A percentile compares a stretch with the other conserved stretches of the same genome.
phyloP scores from a whole-genome alignment of 1,140 invertebrate species.

The Drosophila lowei region DNA sequence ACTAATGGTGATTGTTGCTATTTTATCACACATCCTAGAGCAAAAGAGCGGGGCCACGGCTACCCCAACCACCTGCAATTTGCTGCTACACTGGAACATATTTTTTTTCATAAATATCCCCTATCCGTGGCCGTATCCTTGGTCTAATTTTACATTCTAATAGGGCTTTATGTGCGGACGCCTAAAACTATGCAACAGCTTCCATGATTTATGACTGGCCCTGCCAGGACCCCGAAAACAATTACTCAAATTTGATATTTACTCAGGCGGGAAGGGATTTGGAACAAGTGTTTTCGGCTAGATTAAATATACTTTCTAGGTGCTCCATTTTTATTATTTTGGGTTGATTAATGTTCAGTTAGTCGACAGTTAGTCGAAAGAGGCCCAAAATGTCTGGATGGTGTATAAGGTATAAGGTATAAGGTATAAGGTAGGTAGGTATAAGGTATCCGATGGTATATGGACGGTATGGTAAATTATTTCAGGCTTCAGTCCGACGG shows the following conservation, averaged over 20 bases:
- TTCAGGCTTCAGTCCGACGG: constrained; percentile 19
- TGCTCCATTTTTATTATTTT: constrained; percentile 45
- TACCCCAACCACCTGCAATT: constrained; percentile 37
- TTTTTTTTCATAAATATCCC: constrained; percentile 16
- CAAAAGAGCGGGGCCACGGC: constrained; percentile 2
- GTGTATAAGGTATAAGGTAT: too few relatives aligned
- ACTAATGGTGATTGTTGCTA: constrained; percentile 81
- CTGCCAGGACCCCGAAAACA: constrained; percentile 68
- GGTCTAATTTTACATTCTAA: constrained; percentile 77
- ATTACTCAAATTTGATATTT: constrained; percentile 81
- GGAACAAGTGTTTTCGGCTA: constrained; percentile 60
- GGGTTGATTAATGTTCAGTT: constrained; percentile 71
- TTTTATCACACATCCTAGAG: constrained; percentile 68
- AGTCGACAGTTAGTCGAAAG: constrained; percentile 13
- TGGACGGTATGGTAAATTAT: constrained; percentile 28
- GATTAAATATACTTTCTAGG: constrained; percentile 73
- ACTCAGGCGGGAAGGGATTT: constrained; percentile 31
- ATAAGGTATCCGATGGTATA: neutral
- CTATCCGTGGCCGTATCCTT: constrained; percentile 11
- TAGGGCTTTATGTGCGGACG: constrained; percentile 60
- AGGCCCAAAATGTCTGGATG: constrained; percentile 15
- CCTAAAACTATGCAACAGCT: constrained; percentile 73
- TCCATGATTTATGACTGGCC: constrained; percentile 71
- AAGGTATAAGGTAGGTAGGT: neutral
- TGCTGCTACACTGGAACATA: constrained; percentile 43